phyloP scores from a whole-genome alignment of 2,888 invertebrate species.

The Alentia gelatinosa region DNA sequence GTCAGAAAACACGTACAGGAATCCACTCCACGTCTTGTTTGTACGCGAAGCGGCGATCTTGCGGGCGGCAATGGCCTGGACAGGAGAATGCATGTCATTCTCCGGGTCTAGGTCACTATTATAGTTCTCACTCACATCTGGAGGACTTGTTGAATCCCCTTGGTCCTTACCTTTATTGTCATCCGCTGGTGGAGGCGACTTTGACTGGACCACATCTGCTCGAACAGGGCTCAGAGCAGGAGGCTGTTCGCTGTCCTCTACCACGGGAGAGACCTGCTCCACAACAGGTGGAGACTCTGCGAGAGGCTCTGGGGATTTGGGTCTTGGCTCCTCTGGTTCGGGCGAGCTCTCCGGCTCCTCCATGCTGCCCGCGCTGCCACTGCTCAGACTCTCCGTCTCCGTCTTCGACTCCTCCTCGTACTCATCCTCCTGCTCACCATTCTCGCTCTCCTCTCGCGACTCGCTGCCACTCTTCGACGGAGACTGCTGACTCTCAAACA shows the following conservation, averaged over 20 bases:
- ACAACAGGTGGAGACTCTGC: not conserved
- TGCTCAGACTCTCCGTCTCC: slow-evolving; percentile 2
- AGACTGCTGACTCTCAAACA: not conserved
- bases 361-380: slow-evolving; percentile 10
- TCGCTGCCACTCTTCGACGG: slow-evolving; percentile 21
- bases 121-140: slow-evolving; percentile 59
- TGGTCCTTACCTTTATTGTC: not conserved
- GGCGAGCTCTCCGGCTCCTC: not conserved
- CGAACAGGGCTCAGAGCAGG: not conserved
- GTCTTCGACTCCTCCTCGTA: not conserved
- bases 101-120: slow-evolving; percentile 62
- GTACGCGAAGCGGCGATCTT: not conserved
- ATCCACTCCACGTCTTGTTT: slow-evolving; percentile 57
- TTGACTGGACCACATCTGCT: not conserved
- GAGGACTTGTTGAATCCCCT: not conserved
- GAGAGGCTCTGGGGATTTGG: not conserved
- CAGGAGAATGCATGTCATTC: slow-evolving; percentile 11
- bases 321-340: not conserved
- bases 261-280: not conserved
- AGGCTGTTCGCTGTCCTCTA: not conserved
- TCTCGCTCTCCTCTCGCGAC: not conserved
- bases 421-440: not conserved
- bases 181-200: not conserved
- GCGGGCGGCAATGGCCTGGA: not conserved
- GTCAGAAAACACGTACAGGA: slow-evolving; percentile 61